A percentile compares a stretch with the other conserved stretches of the same genome.
Conservation (phyloP, 2,888 invertebrate genomes). For the Cerastis leucographa region DNA sequence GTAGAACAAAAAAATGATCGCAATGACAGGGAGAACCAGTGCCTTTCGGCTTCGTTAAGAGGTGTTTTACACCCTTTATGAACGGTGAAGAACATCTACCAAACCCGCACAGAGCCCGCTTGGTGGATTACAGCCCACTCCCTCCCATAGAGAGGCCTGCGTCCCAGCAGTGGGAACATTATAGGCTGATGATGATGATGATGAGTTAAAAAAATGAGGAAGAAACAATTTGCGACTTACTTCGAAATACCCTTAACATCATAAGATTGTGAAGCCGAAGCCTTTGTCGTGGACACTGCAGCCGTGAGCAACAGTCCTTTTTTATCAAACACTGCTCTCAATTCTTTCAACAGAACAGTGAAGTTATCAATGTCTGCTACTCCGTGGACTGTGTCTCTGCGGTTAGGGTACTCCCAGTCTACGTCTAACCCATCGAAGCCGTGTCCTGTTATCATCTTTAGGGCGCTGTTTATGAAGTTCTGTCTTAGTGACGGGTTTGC, state of each 20-base stretch:
- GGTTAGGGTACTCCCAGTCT: constrained; percentile 94
- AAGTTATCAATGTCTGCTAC: constrained; percentile 88
- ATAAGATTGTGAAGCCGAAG: constrained; percentile 89
- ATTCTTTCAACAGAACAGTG: constrained; percentile 88
- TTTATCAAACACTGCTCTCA: constrained; percentile 89
- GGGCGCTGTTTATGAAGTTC: constrained; percentile 90
- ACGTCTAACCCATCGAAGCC: constrained; percentile 93
- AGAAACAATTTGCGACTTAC: constrained; percentile 73
- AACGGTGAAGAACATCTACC: no score
- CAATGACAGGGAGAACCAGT: no score
- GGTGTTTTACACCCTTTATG: no score
- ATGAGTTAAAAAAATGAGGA: neutral
- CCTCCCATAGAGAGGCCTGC: no score
- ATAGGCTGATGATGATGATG: no score
- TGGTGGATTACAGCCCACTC: no score
- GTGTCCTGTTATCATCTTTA: constrained; percentile 88
- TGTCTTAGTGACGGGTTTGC: constrained; percentile 82
- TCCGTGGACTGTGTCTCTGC: constrained; percentile 87
- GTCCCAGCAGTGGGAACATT: no score
- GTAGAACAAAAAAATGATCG: no score
- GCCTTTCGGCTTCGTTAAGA: no score
- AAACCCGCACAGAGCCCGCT: no score
- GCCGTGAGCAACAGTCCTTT: constrained; percentile 90
- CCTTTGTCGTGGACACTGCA: constrained; percentile 90
- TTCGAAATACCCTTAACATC: constrained; percentile 90